A percentile compares a stretch with the other conserved stretches of the same genome.
Conservation (phyloP, 2,113 vertebrate species). For the Sterrhoptilus dennistouni region DNA sequence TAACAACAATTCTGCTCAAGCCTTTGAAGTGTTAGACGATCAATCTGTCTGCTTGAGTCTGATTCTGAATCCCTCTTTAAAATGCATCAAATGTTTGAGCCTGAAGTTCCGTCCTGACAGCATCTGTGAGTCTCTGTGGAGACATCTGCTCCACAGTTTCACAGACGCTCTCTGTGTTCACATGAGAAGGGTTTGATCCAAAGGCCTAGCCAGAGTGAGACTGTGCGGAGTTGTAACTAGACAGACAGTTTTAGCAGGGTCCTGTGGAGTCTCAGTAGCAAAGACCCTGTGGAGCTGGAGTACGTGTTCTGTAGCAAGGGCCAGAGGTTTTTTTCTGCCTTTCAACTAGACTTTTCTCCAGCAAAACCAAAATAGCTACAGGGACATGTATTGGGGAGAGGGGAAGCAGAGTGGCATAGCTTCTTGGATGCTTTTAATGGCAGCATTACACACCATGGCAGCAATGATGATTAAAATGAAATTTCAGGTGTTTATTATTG, state of each 20-base stretch:
- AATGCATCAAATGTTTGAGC: slow-evolving; percentile 82
- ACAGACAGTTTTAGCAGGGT: slow-evolving; percentile 71
- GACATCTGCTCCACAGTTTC: slow-evolving; percentile 75
- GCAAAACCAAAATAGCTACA: slow-evolving; percentile 12
- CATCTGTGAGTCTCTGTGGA: slow-evolving; percentile 81
- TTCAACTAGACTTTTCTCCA: slow-evolving; percentile 44
- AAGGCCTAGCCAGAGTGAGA: slow-evolving; percentile 73
- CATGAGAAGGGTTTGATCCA: slow-evolving; percentile 79
- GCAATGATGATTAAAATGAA: not conserved
- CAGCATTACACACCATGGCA: not conserved
- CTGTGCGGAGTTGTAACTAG: slow-evolving; percentile 66
- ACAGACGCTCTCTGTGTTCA: slow-evolving; percentile 76
- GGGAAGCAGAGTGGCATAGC: not conserved
- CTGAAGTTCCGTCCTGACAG: slow-evolving; percentile 79
- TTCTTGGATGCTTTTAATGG: slow-evolving; percentile 32
- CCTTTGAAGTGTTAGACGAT: slow-evolving; percentile 79
- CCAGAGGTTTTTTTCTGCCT: slow-evolving; percentile 63
- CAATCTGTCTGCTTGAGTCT: slow-evolving; percentile 80
- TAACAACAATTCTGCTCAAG: slow-evolving; percentile 54
- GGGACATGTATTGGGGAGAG: not conserved
- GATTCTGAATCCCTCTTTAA: slow-evolving; percentile 79
- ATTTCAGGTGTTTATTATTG: not conserved
- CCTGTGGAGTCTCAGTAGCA: slow-evolving; percentile 72
- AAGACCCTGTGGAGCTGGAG: slow-evolving; percentile 65
- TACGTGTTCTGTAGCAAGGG: slow-evolving; percentile 43